Percentiles rank a stretch among this genome's conserved stretches.
phyloP scores from a whole-genome alignment of 2,797 vertebrate genomes.

The Darevskia nairensis region DNA sequence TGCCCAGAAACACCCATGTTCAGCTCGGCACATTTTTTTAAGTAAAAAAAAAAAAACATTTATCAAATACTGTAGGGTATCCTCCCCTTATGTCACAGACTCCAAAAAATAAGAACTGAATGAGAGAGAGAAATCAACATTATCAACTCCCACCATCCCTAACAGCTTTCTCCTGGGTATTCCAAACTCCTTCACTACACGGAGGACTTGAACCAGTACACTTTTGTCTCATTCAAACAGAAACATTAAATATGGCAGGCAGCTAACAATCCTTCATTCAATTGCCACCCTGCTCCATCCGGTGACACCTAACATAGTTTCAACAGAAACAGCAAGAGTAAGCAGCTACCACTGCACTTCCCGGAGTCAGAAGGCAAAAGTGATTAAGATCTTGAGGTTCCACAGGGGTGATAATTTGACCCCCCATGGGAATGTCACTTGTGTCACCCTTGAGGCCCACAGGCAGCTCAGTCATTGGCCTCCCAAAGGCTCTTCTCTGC shows the following conservation, averaged over 20 bases:
- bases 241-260: no score
- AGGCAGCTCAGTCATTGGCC: background rate
- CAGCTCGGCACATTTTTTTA: conserved; percentile 2
- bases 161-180: background rate
- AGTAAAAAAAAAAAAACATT: conserved; percentile 9
- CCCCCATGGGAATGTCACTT: background rate
- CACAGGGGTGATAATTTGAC: background rate
- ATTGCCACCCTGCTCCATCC: background rate
- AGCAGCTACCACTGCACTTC: background rate
- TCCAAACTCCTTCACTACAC: background rate
- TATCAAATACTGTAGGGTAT: conserved; percentile 16
- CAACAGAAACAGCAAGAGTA: background rate
- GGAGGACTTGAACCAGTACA: background rate
- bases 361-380: background rate
- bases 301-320: background rate
- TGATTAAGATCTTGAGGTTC: background rate
- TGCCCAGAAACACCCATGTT: background rate
- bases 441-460: background rate
- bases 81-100: background rate
- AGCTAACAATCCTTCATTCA: conserved; percentile 3
- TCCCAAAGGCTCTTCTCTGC: background rate
- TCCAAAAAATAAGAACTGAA: background rate
- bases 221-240: background rate
- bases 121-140: background rate
- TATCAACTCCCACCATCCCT: background rate